Evolutionary conservation across 1,140 invertebrate genomes (phyloP).

Genomic region (Cydia amplana): DNA sequence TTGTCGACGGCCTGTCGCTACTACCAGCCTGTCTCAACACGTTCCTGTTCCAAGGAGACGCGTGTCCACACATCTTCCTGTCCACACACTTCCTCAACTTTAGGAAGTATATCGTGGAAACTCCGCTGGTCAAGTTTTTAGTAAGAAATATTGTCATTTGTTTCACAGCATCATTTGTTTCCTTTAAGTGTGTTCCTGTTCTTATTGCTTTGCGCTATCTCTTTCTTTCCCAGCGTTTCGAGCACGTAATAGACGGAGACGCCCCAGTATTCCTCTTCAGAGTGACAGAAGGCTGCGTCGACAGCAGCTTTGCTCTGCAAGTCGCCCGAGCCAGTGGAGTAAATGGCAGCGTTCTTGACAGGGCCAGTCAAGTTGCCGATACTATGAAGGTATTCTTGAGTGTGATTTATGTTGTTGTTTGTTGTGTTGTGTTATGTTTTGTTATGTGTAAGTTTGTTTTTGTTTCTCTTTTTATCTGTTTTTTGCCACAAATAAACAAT

Average conservation of each 20-base stretch:
- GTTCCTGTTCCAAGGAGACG: conserved; percentile 79
- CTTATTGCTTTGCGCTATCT: not conserved
- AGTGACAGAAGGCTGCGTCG: conserved; percentile 76
- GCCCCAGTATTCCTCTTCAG: conserved; percentile 83
- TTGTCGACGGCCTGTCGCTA: conserved; percentile 87
- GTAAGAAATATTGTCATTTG: conserved; percentile 53
- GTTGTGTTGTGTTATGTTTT: no score
- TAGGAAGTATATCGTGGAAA: conserved; percentile 77
- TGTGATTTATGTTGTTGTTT: no score
- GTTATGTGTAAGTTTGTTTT: no score
- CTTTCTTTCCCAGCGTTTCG: conserved; percentile 77
- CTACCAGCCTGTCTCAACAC: conserved; percentile 83
- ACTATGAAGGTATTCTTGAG: conserved; percentile 46
- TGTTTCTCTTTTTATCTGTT: no score
- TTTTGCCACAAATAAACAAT: no score
- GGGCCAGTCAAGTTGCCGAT: conserved; percentile 47
- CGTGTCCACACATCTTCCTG: conserved; percentile 87
- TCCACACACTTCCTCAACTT: conserved; percentile 89
- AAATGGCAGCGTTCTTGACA: conserved; percentile 36
- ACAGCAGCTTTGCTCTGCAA: conserved; percentile 80
- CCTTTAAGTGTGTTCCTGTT: no score
- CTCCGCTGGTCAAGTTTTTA: conserved; percentile 75
- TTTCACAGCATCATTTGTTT: no score
- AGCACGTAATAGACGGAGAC: conserved; percentile 79
- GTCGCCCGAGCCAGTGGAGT: conserved; percentile 78